Conservation (phyloP, 2,888 invertebrate species). For the Allophyes oxyacanthae region DNA sequence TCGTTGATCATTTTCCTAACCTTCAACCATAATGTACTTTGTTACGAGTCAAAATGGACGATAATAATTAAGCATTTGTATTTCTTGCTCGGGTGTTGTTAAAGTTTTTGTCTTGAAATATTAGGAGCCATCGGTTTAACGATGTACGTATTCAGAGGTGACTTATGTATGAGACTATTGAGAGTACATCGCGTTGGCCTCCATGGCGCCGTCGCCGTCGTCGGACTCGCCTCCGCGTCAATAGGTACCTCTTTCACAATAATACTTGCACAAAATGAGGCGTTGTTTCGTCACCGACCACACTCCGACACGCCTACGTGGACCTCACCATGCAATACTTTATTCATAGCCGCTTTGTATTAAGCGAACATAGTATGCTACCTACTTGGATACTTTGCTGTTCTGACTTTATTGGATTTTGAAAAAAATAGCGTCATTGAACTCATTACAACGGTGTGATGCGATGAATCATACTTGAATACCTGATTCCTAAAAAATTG, state of each 20-base stretch:
- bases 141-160: slow-evolving; percentile 34
- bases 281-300: slow-evolving; percentile 81
- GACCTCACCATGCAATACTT: slow-evolving; percentile 70
- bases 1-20: slow-evolving; percentile 34
- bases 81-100: slow-evolving; percentile 26
- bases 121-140: slow-evolving; percentile 31
- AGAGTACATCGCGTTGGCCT: slow-evolving; percentile 66
- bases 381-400: slow-evolving; percentile 11
- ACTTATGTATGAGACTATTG: slow-evolving; percentile 55
- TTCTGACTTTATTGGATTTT: slow-evolving; percentile 20
- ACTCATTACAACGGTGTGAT: slow-evolving; percentile 35
- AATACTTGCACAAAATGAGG: slow-evolving; percentile 82
- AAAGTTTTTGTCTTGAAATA: slow-evolving; percentile 35
- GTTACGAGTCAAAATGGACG: slow-evolving; percentile 28
- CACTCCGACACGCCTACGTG: slow-evolving; percentile 80
- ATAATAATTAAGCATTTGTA: slow-evolving; percentile 37
- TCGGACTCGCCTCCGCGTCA: slow-evolving; percentile 74
- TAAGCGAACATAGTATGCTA: slow-evolving; percentile 22
- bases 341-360: slow-evolving; percentile 58
- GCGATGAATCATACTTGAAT: slow-evolving; percentile 42
- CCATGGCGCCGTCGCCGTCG: slow-evolving; percentile 67
- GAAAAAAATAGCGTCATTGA: slow-evolving; percentile 51
- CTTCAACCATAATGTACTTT: slow-evolving; percentile 30
- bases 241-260: slow-evolving; percentile 83
- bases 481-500: slow-evolving; percentile 32